Evolutionary conservation across 2,888 invertebrate species (phyloP), one percentile per base, ranked within the genome.

Genomic region (Octodonta nipae): DNA sequence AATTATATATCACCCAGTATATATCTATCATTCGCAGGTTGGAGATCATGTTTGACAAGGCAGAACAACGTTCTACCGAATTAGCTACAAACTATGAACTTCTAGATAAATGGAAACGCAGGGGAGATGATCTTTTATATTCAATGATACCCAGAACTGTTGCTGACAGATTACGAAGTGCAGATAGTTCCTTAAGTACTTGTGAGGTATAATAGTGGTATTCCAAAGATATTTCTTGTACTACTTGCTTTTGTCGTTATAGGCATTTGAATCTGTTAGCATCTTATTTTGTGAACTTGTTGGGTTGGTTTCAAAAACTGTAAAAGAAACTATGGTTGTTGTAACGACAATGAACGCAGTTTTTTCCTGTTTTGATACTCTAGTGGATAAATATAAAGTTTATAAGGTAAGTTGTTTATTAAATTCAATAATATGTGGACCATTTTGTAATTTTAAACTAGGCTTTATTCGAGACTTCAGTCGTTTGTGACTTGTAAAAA

Each of bases 111-210:
- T 87, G 86, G 85, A 83, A 85, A 54, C 73, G 76, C 36, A 74
- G 79, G 46, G 81, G 86, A 1, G 86, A 89, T 52, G 81, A 82
- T 38, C 65, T 89, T 2, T 64, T 89, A 1, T 88, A 88, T 54
- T 85, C 88, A 1, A 89, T 89, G 88, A 85, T 89, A 51, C 89
- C 89, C 0, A 73, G 78, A 49, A 73, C 76, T 1, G 78, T 88
- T 13, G 88, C 86, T 1, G 81, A 84, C 49, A 71, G 80, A 37
- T 67, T 88, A 45, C 68, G 83, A 36, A 65, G 71, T 15, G 87
- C 86, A 0, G 74, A 75, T 35, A 76, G 80, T 48, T 72, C 81
- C 1, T 66, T 83, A 51, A 73, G 71, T 25, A 84, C 86, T 15
- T 87, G 86, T 55, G 78, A 85, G 68, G 85, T 66, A 62, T 10